These are phyloP conservation scores for Epizoanthus rinbou DNA, from an alignment of 92 coral and sea anemone genomes.

Conservation along the genomic window DNA sequence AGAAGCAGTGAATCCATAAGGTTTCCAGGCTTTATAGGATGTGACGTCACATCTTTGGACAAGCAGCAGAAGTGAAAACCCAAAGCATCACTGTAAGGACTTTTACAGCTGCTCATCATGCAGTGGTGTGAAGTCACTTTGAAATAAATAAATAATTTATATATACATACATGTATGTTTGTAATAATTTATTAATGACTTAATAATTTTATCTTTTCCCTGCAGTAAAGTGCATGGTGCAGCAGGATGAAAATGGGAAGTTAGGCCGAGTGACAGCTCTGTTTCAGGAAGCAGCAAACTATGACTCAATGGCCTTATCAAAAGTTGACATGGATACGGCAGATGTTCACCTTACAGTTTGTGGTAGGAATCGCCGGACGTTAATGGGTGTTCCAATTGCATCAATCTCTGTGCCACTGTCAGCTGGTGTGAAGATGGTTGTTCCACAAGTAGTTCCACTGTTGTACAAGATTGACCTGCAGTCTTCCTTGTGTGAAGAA, in stretches of 20 bases:
- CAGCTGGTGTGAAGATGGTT: slow-evolving; percentile 58
- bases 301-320: slow-evolving; percentile 62
- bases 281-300: slow-evolving; percentile 68
- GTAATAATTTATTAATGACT: no score
- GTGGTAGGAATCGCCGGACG: slow-evolving; percentile 85
- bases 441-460: slow-evolving; percentile 65
- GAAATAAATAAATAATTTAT: no score
- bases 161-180: no score
- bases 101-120: no score
- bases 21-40: no score
- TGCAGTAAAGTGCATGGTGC: slow-evolving; percentile 67
- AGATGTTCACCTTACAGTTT: slow-evolving; percentile 62
- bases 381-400: slow-evolving; percentile 72
- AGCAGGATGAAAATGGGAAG: slow-evolving; percentile 46
- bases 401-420: slow-evolving; percentile 66
- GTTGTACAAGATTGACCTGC: slow-evolving; percentile 69
- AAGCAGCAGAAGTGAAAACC: no score
- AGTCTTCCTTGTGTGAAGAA: slow-evolving; percentile 6
- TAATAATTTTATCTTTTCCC: not conserved
- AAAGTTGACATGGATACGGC: slow-evolving; percentile 66
- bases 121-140: no score
- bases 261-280: slow-evolving; percentile 68
- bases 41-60: no score
- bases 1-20: no score
- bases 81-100: no score